These are phyloP conservation scores for Uloborus diversus DNA, from an alignment of 1,140 invertebrate genomes.

Conservation along the genomic window DNA sequence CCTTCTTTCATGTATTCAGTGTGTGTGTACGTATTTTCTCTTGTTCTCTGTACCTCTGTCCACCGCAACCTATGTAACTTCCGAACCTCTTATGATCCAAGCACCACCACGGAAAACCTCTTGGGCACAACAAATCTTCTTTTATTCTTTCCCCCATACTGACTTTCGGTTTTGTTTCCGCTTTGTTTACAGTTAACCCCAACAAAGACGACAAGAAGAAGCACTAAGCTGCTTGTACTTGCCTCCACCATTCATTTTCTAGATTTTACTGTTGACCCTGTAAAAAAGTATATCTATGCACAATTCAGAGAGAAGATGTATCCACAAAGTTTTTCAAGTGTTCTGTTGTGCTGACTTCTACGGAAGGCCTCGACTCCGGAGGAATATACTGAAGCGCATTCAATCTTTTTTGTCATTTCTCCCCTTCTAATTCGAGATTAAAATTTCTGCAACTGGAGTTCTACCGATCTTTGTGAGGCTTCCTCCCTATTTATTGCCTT, in stretches of 20 bases:
- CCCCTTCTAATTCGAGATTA: neutral
- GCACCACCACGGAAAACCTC: neutral
- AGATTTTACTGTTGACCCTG: conserved; percentile 43
- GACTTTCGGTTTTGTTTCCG: conserved; percentile 10
- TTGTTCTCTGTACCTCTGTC: neutral
- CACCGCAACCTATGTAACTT: neutral
- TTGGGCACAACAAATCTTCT: neutral
- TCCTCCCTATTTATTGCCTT: conserved; percentile 17
- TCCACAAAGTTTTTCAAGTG: neutral
- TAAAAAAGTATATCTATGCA: neutral
- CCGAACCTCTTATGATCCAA: neutral
- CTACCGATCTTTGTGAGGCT: conserved; percentile 10
- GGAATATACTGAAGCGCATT: neutral
- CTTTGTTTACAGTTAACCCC: conserved; percentile 45
- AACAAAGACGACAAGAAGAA: conserved; percentile 13
- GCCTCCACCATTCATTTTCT: conserved; percentile 54
- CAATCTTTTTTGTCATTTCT: neutral
- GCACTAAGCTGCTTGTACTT: conserved; percentile 13
- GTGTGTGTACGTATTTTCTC: conserved; percentile 1
- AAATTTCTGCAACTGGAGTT: neutral
- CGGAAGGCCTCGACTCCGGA: neutral
- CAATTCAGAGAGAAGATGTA: conserved; percentile 21
- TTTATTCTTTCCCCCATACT: neutral
- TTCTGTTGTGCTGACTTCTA: neutral
- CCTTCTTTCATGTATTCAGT: too few relatives aligned